These are phyloP conservation scores for Rachycentron canadum DNA, from an alignment of 2,797 vertebrate species.

Conservation along the genomic window DNA sequence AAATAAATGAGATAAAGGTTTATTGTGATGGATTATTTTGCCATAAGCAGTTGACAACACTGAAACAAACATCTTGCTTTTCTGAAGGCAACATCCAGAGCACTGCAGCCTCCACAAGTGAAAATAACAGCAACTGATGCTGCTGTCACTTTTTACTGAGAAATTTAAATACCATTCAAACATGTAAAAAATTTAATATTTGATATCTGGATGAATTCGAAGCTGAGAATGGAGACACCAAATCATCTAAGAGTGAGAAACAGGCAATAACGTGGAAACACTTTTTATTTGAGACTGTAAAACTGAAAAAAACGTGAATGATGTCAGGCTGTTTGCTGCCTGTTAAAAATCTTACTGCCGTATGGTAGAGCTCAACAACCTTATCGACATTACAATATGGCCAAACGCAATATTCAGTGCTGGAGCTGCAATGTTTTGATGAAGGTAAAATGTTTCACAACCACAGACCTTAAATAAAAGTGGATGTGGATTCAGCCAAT, in stretches of 20 bases:
- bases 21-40: neutral
- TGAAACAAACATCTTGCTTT: neutral
- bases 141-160: neutral
- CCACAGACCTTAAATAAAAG: too few species aligned
- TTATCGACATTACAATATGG: too few species aligned
- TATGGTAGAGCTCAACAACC: too few species aligned
- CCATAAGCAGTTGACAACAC: neutral
- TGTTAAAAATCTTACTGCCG: neutral
- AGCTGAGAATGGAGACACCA: constrained; percentile 2
- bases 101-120: constrained; percentile 2
- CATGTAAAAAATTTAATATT: neutral
- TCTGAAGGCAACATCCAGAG: neutral
- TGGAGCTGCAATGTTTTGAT: too few species aligned
- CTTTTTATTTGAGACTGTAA: neutral
- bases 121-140: neutral
- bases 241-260: neutral
- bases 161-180: neutral
- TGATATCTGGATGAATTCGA: neutral
- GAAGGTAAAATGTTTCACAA: too few species aligned
- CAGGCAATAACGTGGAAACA: neutral
- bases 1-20: neutral
- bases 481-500: too few species aligned
- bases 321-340: neutral
- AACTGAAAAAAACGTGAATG: neutral
- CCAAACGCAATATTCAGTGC: too few species aligned